Percentiles rank a stretch among this genome's conserved stretches.
phyloP scores from a whole-genome alignment of 2,888 invertebrate species.

The Tipula confusa region DNA sequence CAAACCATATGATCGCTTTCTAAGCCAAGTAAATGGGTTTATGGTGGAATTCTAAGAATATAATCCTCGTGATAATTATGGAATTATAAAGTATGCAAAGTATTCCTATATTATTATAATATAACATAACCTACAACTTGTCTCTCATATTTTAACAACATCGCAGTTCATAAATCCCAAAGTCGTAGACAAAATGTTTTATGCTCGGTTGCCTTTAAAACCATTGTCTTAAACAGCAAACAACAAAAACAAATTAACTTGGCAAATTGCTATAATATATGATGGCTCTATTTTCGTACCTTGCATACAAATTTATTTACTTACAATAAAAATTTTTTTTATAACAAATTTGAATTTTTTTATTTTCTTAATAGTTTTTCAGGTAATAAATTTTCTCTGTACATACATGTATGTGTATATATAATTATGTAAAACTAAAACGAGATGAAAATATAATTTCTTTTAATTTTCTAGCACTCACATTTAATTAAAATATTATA shows the following conservation, averaged over 20 bases:
- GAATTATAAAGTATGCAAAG: too few relatives aligned
- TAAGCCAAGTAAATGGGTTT: too few relatives aligned
- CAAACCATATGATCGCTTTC: too few relatives aligned
- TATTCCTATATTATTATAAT: too few relatives aligned
- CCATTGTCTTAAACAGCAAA: not conserved
- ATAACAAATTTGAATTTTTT: not conserved
- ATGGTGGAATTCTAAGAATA: too few relatives aligned
- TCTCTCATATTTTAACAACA: not conserved
- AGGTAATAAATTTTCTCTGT: not conserved
- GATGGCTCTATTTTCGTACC: not conserved
- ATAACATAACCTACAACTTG: too few relatives aligned
- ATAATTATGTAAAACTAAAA: not conserved
- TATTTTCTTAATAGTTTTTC: not conserved
- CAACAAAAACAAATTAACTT: not conserved
- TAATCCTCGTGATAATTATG: too few relatives aligned
- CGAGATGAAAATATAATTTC: not conserved
- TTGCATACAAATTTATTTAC: not conserved
- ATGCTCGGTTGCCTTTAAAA: not conserved
- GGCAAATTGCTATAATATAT: not conserved
- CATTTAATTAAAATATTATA: constrained; percentile 1
- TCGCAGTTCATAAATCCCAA: not conserved
- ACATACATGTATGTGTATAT: not conserved
- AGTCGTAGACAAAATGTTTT: not conserved
- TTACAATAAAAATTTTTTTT: not conserved
- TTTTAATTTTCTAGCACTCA: not conserved